Evolutionary conservation across 2,888 invertebrate genomes (phyloP), one percentile per base, ranked within the genome.

Genomic region (Chironomus tentans): DNA sequence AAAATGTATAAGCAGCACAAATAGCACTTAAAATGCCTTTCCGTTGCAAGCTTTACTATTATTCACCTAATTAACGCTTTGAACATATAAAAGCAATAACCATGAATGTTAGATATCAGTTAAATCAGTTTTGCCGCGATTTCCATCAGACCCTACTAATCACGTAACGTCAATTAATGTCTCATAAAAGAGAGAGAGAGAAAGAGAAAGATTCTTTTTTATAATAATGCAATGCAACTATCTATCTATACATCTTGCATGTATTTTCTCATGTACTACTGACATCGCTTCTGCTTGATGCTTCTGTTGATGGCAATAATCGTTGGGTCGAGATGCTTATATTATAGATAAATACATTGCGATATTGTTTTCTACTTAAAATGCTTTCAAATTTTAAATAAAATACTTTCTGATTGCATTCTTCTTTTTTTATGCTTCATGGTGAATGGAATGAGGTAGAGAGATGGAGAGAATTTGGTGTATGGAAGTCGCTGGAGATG

Each of bases 101-200:
- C 68, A 28, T 68, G 68, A 68, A 68, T 38, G 24, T 65, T 65
- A 22, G 65, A 65, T 65, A 65, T 65, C 65, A 65, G 65, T 21
- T 24, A 56, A 56, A 56, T 56, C 56, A 56, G 56, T 24, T 24
- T 65, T 24, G 18, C n/a, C 56, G 65, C 24, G 65, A 65, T 65
- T 56, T 65, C 24, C 22, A 65, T 65, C 65, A 65, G 65, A 65
- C 65, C 65, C 65, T 71, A 22, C 18, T 62, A 73, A 61, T 73
- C 72, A 73, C 62, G 72, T 62, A 73, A 62, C 62, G 24, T 73
- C 62, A 73, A 73, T 73, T 62, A 73, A 28, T 73, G 61, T 73
- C 72, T 73, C 61, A 46, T 73, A 46, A 73, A 62, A 46, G 62
- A 62, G 65, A 24, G 10, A 62, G 5, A 24, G 21, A 28, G 12